These are phyloP conservation scores for Myiozetetes cayanensis DNA, from an alignment of 2,113 vertebrate species.

Conservation along the genomic window DNA sequence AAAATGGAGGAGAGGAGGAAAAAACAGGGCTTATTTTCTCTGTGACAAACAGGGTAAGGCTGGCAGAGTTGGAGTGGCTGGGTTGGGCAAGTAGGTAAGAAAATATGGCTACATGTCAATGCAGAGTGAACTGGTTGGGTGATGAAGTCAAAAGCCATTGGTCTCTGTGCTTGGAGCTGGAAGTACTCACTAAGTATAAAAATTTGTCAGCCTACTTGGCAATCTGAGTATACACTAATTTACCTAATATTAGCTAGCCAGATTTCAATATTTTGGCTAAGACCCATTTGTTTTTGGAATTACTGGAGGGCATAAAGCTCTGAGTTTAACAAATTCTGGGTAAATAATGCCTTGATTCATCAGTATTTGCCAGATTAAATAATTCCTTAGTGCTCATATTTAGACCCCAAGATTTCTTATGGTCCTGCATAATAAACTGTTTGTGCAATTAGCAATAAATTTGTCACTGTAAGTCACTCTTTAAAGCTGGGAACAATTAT, in stretches of 20 bases:
- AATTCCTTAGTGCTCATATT: conserved; percentile 3
- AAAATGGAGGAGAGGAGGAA: neutral
- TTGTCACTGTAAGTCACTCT: conserved; percentile 23
- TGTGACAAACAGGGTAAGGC: neutral
- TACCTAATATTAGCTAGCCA: neutral
- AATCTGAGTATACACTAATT: neutral
- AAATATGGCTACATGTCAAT: neutral
- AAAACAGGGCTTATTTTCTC: neutral
- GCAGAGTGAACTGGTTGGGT: neutral
- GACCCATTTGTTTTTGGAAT: neutral
- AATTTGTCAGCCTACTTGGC: neutral
- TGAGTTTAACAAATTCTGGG: neutral
- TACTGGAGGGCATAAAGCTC: neutral
- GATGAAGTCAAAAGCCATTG: neutral
- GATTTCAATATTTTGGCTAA: neutral
- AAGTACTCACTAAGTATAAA: neutral
- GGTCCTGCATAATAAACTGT: conserved; percentile 16
- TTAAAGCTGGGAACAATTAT: conserved; percentile 36
- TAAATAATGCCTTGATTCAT: conserved; percentile 36
- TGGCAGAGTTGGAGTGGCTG: neutral
- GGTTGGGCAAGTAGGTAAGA: neutral
- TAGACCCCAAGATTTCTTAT: neutral
- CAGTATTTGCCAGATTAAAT: conserved; percentile 28
- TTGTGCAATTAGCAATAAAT: conserved; percentile 58
- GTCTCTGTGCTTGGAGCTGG: neutral